These are phyloP conservation scores for Habropoda laboriosa DNA, from an alignment of 1,140 invertebrate genomes.

Conservation along the genomic window DNA sequence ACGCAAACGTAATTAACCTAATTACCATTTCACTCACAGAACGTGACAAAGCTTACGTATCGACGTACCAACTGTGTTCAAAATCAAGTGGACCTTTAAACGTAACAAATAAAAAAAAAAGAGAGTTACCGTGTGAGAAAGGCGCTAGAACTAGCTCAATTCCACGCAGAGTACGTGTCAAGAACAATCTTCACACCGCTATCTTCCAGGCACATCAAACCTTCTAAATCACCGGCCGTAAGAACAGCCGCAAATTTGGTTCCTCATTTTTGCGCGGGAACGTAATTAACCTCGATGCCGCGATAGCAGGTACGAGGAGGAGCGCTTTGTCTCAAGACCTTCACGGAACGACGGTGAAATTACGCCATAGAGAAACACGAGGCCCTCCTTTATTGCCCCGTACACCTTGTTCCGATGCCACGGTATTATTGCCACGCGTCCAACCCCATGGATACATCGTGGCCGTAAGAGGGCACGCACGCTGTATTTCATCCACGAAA, in stretches of 20 bases:
- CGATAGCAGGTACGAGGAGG: too few species aligned
- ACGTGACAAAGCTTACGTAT: too few species aligned
- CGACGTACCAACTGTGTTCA: too few species aligned
- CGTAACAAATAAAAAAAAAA: too few species aligned
- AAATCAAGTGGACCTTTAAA: too few species aligned
- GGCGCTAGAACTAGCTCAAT: too few species aligned
- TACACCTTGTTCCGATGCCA: constrained; percentile 4
- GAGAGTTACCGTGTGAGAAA: too few species aligned
- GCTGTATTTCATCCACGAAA: background rate
- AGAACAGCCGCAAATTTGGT: background rate
- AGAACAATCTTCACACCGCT: too few species aligned
- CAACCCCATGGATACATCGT: background rate
- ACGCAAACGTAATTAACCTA: too few species aligned
- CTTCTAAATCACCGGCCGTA: background rate
- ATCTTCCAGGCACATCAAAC: too few species aligned
- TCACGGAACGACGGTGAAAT: background rate
- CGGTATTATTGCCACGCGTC: background rate
- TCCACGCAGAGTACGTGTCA: too few species aligned
- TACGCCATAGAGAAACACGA: background rate
- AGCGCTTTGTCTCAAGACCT: background rate
- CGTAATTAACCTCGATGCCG: constrained; percentile 12
- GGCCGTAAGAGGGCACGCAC: background rate
- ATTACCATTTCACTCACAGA: too few species aligned
- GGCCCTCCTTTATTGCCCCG: background rate
- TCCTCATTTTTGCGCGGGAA: background rate